Conservation (phyloP, 2,797 vertebrate genomes). For the Macrochelys suwanniensis region DNA sequence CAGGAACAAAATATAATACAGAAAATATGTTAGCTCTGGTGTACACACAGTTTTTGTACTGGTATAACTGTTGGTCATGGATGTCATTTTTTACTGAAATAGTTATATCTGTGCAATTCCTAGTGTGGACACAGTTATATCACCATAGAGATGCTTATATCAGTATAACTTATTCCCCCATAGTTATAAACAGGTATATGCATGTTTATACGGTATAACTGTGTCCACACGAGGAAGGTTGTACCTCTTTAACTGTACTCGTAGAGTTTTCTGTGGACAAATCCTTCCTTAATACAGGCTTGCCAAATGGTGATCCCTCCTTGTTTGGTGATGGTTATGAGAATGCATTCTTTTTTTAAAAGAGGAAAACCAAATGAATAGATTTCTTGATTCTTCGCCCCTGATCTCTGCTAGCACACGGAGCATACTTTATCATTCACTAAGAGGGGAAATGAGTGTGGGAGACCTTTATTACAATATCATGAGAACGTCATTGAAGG, state of each 20-base stretch:
- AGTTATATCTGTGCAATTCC: neutral
- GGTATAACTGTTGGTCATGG: neutral
- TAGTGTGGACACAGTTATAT: neutral
- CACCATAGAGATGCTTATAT: neutral
- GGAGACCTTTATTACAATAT: neutral
- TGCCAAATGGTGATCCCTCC: neutral
- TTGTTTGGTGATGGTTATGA: neutral
- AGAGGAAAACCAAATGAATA: neutral
- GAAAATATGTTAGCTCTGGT: neutral
- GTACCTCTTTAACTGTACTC: neutral
- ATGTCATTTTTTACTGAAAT: neutral
- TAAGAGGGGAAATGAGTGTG: neutral
- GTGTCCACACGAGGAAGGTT: neutral
- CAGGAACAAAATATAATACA: neutral
- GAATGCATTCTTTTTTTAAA: neutral
- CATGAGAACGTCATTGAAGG: neutral
- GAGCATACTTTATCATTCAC: neutral
- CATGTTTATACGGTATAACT: neutral
- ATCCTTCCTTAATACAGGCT: neutral
- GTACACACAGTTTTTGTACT: neutral
- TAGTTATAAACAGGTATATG: neutral
- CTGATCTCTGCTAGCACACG: neutral
- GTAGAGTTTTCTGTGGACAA: neutral
- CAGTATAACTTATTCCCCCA: neutral
- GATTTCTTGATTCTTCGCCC: neutral